Evolutionary conservation across 2,113 vertebrate species (phyloP), one percentile per base, ranked within the genome.

Genomic region (Tiliqua scincoides): DNA sequence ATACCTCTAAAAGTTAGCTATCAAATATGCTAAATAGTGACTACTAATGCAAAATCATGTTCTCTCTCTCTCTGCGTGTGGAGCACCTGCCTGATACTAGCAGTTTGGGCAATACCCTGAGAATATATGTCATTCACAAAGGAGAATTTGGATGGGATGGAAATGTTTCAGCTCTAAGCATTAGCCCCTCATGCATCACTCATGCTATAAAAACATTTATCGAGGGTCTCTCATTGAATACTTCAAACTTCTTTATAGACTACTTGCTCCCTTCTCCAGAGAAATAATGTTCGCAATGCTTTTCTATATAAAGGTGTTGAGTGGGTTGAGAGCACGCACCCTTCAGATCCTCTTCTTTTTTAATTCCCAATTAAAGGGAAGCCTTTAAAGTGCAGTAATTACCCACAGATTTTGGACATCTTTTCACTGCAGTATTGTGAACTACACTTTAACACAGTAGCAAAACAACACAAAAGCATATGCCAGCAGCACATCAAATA

Each of bases 271-370:
- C 27, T 80, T 27, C 62, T 80, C 79, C n/a, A 32, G 27, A 80
- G 62, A 80, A 80, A 80, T 80, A 80, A 80, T 48, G 62, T 80
- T 80, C 20, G 79, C 10, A 43, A 48, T 67, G 62, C 40, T 80
- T 27, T 52, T 67, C 65, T 35, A 30, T 68, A 27, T 82, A 71
- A 82, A 82, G 80, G 70, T 71, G 80, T 82, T 65, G 70, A 70
- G n/a, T 70, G 48, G 48, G 12, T 35, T 71, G 80, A 82, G 70
- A 82, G 65, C 6, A 35, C 43, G 70, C 80, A 65, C 70, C 70
- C 80, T 82, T 82, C 80, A 82, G 80, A 70, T 82, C n/a, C 65
- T 48, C 70, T 82, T 70, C n/a, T 65, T 82, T 82, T 54, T 71
- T 65, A 35, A 21, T 57, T 6, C 65, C 48, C 70, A 43, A 82